phyloP scores from a whole-genome alignment of 2,113 vertebrate genomes.

The Myrmophylax atrothorax region DNA sequence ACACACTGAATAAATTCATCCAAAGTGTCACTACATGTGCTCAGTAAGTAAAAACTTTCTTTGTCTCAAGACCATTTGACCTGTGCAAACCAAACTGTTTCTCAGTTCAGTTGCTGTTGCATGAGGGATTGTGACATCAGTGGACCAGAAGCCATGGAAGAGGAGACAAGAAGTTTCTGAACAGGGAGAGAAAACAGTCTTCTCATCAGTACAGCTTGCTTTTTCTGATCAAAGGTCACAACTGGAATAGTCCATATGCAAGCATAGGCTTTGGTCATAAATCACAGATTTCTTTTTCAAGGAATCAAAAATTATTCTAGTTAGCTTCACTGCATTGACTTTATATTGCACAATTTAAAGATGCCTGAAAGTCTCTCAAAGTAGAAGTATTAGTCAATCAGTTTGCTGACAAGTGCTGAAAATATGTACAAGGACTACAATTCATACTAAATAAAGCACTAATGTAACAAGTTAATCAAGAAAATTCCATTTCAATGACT shows the following conservation, averaged over 20 bases:
- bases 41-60: neutral
- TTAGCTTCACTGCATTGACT: neutral
- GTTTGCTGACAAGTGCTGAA: neutral
- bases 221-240: neutral
- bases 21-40: neutral
- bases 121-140: neutral
- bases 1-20: neutral
- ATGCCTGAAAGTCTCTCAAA: neutral
- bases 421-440: neutral
- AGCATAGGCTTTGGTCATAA: neutral
- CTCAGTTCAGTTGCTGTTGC: neutral
- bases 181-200: neutral
- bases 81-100: neutral
- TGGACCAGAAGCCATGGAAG: neutral
- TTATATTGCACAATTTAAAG: neutral
- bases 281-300: neutral
- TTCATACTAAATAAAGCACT: neutral
- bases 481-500: neutral
- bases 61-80: neutral
- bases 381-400: neutral
- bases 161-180: neutral
- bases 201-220: neutral
- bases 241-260: neutral
- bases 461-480: neutral
- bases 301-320: neutral